These are phyloP conservation scores for Eustalomyia histrio DNA, from an alignment of 2,888 invertebrate genomes.

Conservation along the genomic window DNA sequence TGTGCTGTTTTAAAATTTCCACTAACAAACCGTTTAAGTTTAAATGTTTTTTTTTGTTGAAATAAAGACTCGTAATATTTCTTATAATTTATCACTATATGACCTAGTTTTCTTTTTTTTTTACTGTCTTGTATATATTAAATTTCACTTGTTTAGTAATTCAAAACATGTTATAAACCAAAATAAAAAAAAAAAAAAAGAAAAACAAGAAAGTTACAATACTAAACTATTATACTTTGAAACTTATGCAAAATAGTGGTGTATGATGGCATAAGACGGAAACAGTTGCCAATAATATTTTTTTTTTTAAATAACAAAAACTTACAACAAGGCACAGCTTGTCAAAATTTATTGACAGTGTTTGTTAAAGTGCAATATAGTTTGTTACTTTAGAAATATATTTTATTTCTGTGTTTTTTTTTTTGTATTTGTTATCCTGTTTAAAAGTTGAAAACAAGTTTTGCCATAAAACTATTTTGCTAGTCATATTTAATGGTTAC, in stretches of 20 bases:
- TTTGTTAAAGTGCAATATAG: constrained; percentile 55
- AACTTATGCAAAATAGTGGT: constrained; percentile 35
- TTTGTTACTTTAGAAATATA: constrained; percentile 14
- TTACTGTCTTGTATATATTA: constrained; percentile 16
- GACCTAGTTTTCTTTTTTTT: constrained; percentile 42
- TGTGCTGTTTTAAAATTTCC: not conserved
- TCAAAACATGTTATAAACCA: constrained; percentile 28
- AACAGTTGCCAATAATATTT: constrained; percentile 62
- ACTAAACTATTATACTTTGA: constrained; percentile 17
- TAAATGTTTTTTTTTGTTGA: not conserved
- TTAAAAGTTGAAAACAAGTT: not conserved
- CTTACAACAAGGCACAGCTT: constrained; percentile 62
- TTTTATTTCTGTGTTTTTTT: not conserved
- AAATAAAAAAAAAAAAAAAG: constrained; percentile 11
- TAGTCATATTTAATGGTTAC: not conserved
- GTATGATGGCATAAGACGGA: constrained; percentile 50
- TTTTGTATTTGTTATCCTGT: not conserved
- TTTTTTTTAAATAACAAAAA: constrained; percentile 27
- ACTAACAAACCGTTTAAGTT: not conserved
- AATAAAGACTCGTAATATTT: constrained; percentile 8
- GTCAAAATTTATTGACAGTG: constrained; percentile 70
- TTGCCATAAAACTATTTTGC: not conserved
- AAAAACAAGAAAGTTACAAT: constrained; percentile 6
- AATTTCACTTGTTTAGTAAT: constrained; percentile 40
- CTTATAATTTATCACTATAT: constrained; percentile 44